Evolutionary conservation across 1,140 invertebrate genomes (phyloP), one percentile per base, ranked within the genome.

Genomic region (Diachasmimorpha longicaudata): DNA sequence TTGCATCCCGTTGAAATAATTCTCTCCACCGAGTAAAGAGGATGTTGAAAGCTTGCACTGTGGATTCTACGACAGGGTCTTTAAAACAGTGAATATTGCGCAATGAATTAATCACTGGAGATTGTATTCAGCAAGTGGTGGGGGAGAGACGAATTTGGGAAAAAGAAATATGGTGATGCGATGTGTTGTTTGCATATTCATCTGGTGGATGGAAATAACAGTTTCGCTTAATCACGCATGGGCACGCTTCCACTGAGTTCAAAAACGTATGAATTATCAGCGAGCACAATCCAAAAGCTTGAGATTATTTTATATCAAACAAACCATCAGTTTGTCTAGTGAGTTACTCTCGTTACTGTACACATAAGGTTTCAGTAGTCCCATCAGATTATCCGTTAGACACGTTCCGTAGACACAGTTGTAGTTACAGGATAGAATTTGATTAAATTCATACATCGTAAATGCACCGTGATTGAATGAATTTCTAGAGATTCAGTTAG

Each of bases 301-400:
- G 21, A 63, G 58, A 31, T 25, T 63, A 63, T 63, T 63, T 63
- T 25, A 63, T 63, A 21, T 63, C 58, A 63, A 63, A 63, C 58
- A 63, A 63, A 63, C 21, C 58, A 63, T 63, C 23, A 63, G 23
- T 63, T 63, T 3, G 10, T 63, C 58, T 25, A 11, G 21, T 63
- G 58, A 63, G 58, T 63, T 63, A 63, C 58, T 25, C 23, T 25
- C 19, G 58, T 63, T 23, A 63, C 19, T 25, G 58, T 63, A 25
- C 23, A 63, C 58, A 63, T 63, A 11, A n/a, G 58, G 14, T 63
- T 63, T 63, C 23, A 25, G 58, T 63, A 63, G 58, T 63, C 58
- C 58, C 58, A 63, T 63, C 58, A 63, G 58, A 63, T 63, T 63
- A 63, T 63, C 58, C 58, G 58, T 63, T 63, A 63, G 58, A 63